Evolutionary conservation across 37 sponge, comb jelly and placozoan species (phyloP).

Genomic region (Dysidea cf. avara): DNA sequence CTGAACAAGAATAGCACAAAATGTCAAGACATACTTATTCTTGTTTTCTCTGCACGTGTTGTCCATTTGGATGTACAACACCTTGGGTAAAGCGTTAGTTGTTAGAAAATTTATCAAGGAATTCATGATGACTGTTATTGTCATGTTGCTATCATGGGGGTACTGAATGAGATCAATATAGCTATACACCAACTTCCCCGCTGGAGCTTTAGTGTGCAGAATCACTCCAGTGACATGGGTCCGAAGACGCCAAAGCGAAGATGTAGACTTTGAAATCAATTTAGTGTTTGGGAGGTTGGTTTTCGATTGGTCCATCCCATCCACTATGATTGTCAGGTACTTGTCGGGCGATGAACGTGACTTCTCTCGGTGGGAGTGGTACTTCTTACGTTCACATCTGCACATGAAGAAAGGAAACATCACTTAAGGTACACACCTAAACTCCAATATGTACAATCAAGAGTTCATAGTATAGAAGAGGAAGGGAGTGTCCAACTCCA

Average conservation of each 20-base stretch:
- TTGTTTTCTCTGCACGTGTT: conserved; percentile 21
- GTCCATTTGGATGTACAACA: background rate
- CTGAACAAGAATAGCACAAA: conserved; percentile 18
- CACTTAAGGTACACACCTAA: background rate
- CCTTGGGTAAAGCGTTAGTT: background rate
- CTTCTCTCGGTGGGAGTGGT: background rate
- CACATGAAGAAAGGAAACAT: background rate
- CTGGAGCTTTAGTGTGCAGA: conserved; percentile 11
- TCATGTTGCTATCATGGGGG: conserved; percentile 29
- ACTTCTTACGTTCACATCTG: background rate
- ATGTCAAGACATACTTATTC: conserved; percentile 9
- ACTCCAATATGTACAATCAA: too few species aligned
- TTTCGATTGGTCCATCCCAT: too few species aligned
- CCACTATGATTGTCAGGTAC: background rate
- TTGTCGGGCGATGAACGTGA: background rate
- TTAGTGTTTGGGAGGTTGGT: conserved; percentile 7
- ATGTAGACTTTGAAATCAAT: background rate
- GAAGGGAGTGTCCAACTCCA: too few species aligned
- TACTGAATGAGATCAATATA: conserved; percentile 11
- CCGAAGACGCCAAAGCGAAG: background rate
- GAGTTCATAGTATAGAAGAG: too few species aligned
- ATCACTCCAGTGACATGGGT: conserved; percentile 24
- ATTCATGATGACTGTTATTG: conserved; percentile 2
- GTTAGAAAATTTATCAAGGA: background rate
- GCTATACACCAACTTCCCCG: conserved; percentile 4